These are phyloP conservation scores for Hippopotamus amphibius DNA, from an alignment of 2,113 vertebrate genomes.

Conservation along the genomic window DNA sequence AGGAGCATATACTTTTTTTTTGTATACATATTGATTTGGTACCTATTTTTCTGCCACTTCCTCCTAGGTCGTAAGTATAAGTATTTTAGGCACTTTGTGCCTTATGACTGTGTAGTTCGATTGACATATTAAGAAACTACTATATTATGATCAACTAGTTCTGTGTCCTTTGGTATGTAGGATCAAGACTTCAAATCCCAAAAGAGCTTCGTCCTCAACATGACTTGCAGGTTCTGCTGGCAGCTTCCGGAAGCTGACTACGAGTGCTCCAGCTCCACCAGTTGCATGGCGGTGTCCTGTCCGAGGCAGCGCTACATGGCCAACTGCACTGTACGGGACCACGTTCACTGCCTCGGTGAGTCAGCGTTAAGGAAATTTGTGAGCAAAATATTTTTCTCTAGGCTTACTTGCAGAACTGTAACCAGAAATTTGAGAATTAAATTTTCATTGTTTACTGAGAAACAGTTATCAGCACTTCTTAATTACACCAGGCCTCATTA, in stretches of 20 bases:
- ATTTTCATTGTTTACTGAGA: neutral
- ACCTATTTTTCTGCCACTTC: neutral
- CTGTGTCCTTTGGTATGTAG: slow-evolving; percentile 81
- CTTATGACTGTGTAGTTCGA: neutral
- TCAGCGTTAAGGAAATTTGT: accelerated
- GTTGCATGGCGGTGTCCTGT: slow-evolving; percentile 96
- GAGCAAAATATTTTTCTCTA: neutral
- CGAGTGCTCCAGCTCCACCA: slow-evolving; percentile 91
- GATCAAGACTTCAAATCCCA: slow-evolving; percentile 87
- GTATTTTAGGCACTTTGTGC: neutral
- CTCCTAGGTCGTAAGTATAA: neutral
- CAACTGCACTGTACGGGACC: slow-evolving; percentile 93
- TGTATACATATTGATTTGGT: neutral
- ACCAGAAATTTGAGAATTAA: neutral
- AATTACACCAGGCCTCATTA: neutral
- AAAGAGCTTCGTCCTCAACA: slow-evolving; percentile 90
- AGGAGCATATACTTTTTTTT: neutral
- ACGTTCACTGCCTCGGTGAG: slow-evolving; percentile 95
- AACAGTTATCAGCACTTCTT: neutral
- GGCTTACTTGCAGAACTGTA: neutral
- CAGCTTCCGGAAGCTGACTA: slow-evolving; percentile 95
- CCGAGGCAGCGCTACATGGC: slow-evolving; percentile 93
- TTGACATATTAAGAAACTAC: neutral
- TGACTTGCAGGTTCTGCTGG: slow-evolving; percentile 98
- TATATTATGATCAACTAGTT: neutral